These are phyloP conservation scores for Cavia porcellus DNA, from an alignment of 2,113 vertebrate species.

Conservation along the genomic window DNA sequence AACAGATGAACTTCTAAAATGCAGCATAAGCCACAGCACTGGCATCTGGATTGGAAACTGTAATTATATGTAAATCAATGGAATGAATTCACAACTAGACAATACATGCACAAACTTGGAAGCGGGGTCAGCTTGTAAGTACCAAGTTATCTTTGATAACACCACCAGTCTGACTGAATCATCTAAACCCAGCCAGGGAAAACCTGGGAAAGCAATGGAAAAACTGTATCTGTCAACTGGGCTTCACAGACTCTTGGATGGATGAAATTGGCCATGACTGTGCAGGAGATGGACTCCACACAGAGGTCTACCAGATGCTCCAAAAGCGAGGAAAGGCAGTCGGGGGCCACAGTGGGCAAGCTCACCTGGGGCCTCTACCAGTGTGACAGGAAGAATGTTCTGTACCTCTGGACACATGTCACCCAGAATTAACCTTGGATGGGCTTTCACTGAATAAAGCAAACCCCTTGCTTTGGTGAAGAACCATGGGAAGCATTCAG, in stretches of 20 bases:
- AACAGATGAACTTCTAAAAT: conserved; percentile 76
- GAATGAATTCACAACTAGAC: conserved; percentile 6
- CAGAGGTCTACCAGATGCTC: conserved; percentile 96
- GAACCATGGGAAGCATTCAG: not conserved
- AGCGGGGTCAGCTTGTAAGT: not conserved
- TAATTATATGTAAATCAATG: conserved; percentile 86
- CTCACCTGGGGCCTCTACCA: conserved; percentile 90
- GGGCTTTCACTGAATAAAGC: not conserved
- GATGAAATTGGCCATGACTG: conserved; percentile 95
- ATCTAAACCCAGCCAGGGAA: conserved; percentile 92
- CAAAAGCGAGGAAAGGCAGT: conserved; percentile 92
- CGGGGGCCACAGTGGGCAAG: conserved; percentile 92
- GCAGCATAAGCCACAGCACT: conserved; percentile 81
- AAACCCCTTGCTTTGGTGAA: not conserved
- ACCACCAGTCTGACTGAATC: conserved; percentile 84
- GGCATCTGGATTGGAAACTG: conserved; percentile 88
- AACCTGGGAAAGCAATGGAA: conserved; percentile 94
- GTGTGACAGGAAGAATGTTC: conserved; percentile 88
- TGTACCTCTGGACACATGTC: conserved; percentile 78
- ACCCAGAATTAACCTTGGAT: conserved; percentile 69
- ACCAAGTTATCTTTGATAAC: conserved; percentile 86
- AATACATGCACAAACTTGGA: not conserved
- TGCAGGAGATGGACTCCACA: conserved; percentile 92
- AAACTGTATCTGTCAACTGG: conserved; percentile 91
- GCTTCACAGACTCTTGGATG: conserved; percentile 90